A percentile compares a stretch with the other conserved stretches of the same genome.
phyloP scores from a whole-genome alignment of 2,113 vertebrate genomes.

The Thymallus thymallus region DNA sequence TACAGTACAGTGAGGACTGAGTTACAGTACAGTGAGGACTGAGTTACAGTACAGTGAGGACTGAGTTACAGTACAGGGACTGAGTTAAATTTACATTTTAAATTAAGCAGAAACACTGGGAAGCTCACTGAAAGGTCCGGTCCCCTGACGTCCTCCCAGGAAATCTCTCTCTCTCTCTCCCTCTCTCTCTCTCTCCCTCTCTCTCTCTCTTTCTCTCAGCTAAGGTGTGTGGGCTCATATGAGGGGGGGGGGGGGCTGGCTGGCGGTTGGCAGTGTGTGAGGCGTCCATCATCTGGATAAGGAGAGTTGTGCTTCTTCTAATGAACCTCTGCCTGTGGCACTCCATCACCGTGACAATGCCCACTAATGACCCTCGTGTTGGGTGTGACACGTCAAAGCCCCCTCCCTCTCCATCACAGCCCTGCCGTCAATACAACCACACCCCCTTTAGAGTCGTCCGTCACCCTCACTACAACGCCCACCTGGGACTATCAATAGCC shows the following conservation, averaged over 20 bases:
- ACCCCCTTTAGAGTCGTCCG: background rate
- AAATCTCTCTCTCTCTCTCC: background rate
- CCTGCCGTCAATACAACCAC: background rate
- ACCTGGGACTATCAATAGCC: no score
- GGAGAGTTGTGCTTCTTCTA: background rate
- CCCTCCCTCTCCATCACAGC: background rate
- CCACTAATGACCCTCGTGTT: background rate
- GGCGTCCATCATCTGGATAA: background rate
- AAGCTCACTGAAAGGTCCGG: background rate
- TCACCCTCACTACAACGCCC: background rate
- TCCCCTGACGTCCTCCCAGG: background rate
- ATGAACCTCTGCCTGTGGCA: background rate
- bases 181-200: no score
- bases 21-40: background rate
- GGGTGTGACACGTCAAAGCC: background rate
- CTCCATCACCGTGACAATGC: constrained; percentile 7
- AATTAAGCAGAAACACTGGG: background rate
- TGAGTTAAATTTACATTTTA: no score
- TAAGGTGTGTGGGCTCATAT: background rate
- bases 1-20: background rate
- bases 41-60: background rate
- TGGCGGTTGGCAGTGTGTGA: background rate
- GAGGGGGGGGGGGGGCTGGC: background rate
- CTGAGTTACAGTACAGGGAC: background rate
- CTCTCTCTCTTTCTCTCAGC: background rate